phyloP scores from a whole-genome alignment of 2,113 vertebrate species.

The Oncorhynchus mykiss region DNA sequence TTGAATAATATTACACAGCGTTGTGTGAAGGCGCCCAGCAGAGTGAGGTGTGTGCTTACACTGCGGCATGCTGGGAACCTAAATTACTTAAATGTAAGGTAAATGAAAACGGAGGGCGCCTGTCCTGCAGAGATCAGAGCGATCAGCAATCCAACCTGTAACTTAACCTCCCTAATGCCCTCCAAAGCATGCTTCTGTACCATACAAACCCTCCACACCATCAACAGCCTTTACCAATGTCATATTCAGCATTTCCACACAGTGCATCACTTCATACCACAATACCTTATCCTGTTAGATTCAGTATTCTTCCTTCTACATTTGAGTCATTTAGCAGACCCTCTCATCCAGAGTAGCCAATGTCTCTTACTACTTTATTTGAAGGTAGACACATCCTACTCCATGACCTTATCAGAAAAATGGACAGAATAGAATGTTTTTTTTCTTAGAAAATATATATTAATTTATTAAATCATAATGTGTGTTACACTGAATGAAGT shows the following conservation, averaged over 20 bases:
- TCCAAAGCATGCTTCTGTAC: neutral
- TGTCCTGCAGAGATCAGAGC: neutral
- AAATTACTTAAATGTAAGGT: no score
- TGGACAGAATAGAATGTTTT: neutral
- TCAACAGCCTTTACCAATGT: no score
- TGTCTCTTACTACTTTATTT: no score
- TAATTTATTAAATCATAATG: neutral
- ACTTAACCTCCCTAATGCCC: neutral
- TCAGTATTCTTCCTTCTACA: no score
- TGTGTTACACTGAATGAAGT: neutral
- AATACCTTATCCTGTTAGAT: no score
- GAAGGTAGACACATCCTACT: no score
- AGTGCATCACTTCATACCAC: no score
- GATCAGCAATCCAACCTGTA: neutral
- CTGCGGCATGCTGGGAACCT: neutral
- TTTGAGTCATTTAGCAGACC: no score
- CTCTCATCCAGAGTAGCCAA: no score
- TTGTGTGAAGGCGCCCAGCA: neutral
- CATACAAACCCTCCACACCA: neutral
- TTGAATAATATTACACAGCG: conserved; percentile 15
- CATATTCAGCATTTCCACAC: no score
- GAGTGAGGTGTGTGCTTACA: neutral
- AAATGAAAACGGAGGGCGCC: neutral
- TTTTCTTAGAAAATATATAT: neutral
- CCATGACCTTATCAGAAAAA: no score